These are phyloP conservation scores for Formica exsecta DNA, from an alignment of 1,140 invertebrate genomes.

Conservation along the genomic window DNA sequence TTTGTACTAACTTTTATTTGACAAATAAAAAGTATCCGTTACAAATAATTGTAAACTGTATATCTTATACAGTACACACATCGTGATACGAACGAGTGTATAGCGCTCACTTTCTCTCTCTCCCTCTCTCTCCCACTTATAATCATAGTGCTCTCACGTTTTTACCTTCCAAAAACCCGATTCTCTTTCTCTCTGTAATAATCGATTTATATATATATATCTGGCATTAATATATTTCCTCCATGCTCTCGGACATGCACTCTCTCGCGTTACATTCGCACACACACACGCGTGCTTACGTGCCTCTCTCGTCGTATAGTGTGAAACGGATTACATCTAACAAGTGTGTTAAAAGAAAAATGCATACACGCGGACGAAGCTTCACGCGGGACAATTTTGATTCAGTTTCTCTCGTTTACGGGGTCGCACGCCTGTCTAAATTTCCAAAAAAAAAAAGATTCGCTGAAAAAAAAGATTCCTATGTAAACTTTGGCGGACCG, in stretches of 20 bases:
- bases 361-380: slow-evolving; percentile 57
- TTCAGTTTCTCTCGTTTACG: slow-evolving; percentile 45
- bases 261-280: no score
- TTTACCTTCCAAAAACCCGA: slow-evolving; percentile 19
- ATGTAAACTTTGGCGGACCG: neutral
- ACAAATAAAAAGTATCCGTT: slow-evolving; percentile 84
- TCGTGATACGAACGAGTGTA: slow-evolving; percentile 78
- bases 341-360: slow-evolving; percentile 59
- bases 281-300: slow-evolving; percentile 34
- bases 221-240: slow-evolving; percentile 8
- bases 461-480: neutral
- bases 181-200: slow-evolving; percentile 17
- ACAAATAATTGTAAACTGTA: slow-evolving; percentile 85
- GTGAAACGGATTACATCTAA: slow-evolving; percentile 54
- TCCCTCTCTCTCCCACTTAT: slow-evolving; percentile 64
- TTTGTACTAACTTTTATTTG: slow-evolving; percentile 85
- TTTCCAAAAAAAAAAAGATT: neutral
- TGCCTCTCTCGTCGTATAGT: slow-evolving; percentile 27
- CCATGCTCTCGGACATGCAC: neutral
- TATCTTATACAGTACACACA: slow-evolving; percentile 80
- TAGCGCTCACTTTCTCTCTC: slow-evolving; percentile 71
- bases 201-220: slow-evolving; percentile 12
- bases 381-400: slow-evolving; percentile 50
- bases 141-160: slow-evolving; percentile 38
- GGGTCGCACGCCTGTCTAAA: slow-evolving; percentile 8